Percentiles rank a stretch among this genome's conserved stretches.
Evolutionary conservation across 2,888 invertebrate species (phyloP).

Genomic region (Temnothorax rugatulus): DNA sequence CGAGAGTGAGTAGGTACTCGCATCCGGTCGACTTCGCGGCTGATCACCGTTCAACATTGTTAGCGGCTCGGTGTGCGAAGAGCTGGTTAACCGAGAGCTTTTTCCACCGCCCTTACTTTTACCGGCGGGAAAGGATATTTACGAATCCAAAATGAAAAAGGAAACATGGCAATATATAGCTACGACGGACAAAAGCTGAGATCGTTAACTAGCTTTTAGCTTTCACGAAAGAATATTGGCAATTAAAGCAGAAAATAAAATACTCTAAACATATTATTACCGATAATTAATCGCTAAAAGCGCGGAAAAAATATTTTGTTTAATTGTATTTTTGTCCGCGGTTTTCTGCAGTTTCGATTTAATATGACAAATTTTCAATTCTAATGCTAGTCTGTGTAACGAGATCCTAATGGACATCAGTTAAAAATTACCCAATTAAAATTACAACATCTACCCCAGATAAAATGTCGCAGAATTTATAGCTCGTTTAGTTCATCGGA

Average conservation of each 20-base stretch:
- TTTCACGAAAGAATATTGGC: not conserved
- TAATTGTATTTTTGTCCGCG: not conserved
- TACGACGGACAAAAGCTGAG: not conserved
- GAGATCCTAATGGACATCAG: not conserved
- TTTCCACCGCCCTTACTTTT: conserved; percentile 32
- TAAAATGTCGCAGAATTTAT: not conserved
- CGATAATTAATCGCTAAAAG: not conserved
- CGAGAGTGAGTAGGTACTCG: conserved; percentile 30
- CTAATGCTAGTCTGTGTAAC: not conserved
- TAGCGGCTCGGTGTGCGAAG: conserved; percentile 31
- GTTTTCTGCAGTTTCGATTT: not conserved
- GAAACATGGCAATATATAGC: not conserved
- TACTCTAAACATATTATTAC: not conserved
- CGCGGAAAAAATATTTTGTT: not conserved
- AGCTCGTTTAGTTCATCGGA: not conserved
- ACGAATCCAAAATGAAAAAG: conserved; percentile 22
- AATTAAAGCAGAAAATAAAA: conserved; percentile 7
- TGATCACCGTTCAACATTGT: conserved; percentile 52
- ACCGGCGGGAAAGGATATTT: not conserved
- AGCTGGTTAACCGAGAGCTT: conserved; percentile 29
- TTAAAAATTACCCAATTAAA: not conserved
- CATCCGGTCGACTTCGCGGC: conserved; percentile 37
- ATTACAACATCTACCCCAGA: not conserved
- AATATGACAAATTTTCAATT: not conserved
- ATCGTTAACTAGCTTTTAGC: conserved; percentile 1